Evolutionary conservation across 2,113 vertebrate species (phyloP).

Genomic region (Turnix velox): DNA sequence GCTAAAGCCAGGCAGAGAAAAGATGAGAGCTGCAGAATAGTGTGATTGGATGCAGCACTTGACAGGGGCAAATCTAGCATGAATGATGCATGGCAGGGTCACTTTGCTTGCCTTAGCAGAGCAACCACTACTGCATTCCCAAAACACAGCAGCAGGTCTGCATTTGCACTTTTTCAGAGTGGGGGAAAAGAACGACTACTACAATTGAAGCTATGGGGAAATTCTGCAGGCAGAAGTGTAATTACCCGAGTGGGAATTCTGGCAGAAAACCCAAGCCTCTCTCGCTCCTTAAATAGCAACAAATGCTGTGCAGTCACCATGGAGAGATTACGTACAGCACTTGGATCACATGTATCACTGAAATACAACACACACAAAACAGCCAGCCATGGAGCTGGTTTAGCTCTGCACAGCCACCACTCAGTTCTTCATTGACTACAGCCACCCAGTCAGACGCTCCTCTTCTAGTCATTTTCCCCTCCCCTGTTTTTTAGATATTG

Average conservation of each 20-base stretch:
- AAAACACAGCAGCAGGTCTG: not conserved
- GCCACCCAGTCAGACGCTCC: not conserved
- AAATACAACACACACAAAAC: not conserved
- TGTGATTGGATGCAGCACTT: not conserved
- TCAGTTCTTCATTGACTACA: not conserved
- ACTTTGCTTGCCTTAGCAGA: not conserved
- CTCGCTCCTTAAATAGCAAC: conserved; percentile 40
- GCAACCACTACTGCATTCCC: not conserved
- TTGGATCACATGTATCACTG: not conserved
- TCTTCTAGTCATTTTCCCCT: not conserved
- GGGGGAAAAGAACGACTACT: not conserved
- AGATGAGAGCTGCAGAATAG: not conserved
- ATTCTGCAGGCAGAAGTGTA: conserved; percentile 51
- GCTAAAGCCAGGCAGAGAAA: conserved; percentile 26
- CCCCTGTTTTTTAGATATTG: not conserved
- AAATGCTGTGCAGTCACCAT: conserved; percentile 55
- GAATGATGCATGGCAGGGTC: not conserved
- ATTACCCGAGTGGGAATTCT: conserved; percentile 61
- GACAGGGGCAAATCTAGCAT: not conserved
- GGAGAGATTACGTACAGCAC: conserved; percentile 32
- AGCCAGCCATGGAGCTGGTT: not conserved
- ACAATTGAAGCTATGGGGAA: not conserved
- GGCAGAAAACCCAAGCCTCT: conserved; percentile 47
- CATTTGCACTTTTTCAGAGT: not conserved
- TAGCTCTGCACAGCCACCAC: not conserved